A percentile compares a stretch with the other conserved stretches of the same genome.
phyloP scores from a whole-genome alignment of 2,888 invertebrate genomes.

The Yponomeuta plumbellus region DNA sequence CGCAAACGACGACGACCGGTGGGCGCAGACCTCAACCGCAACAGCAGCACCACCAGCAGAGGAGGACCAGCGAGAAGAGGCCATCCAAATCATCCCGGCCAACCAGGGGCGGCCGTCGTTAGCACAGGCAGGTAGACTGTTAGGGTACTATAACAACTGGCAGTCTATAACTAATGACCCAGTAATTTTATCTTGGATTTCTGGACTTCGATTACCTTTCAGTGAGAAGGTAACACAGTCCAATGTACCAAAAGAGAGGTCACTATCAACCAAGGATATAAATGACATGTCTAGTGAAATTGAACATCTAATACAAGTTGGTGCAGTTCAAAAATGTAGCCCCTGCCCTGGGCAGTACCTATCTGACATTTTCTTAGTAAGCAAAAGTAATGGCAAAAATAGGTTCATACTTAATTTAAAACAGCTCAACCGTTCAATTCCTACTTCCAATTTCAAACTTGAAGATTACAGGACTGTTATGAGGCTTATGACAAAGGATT shows the following conservation, averaged over 20 bases:
- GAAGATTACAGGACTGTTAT: no score
- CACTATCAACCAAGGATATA: no score
- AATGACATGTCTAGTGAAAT: no score
- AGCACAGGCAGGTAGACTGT: not conserved
- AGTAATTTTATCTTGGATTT: not conserved
- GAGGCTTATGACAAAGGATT: no score
- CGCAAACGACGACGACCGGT: not conserved
- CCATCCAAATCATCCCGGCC: not conserved
- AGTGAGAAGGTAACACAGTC: not conserved
- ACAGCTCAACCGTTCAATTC: no score
- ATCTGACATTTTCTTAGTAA: no score
- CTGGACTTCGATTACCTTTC: not conserved
- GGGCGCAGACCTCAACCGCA: slow-evolving; percentile 1
- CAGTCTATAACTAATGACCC: not conserved
- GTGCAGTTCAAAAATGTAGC: no score
- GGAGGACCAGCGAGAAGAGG: not conserved
- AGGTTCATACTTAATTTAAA: no score
- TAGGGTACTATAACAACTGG: not conserved
- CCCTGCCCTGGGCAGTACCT: no score
- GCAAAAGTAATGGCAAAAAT: no score
- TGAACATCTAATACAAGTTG: no score
- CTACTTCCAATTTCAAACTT: no score
- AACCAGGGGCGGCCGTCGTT: not conserved
- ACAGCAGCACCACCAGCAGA: not conserved
- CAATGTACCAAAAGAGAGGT: not conserved